phyloP scores from a whole-genome alignment of 1,140 invertebrate genomes.

The Heliconius himera region DNA sequence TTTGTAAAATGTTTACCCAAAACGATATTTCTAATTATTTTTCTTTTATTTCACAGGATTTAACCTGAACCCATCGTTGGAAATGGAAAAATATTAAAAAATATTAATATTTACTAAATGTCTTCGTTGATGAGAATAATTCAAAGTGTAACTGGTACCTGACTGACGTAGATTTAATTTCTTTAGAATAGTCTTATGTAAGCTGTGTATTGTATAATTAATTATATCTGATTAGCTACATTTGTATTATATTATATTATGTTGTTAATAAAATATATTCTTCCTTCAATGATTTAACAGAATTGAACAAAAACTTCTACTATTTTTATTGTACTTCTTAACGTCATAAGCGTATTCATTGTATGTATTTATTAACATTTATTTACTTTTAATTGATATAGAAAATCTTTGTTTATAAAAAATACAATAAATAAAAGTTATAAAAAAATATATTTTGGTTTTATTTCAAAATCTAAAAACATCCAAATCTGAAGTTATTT shows the following conservation, averaged over 20 bases:
- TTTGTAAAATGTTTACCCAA: conserved; percentile 18
- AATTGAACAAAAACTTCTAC: not conserved
- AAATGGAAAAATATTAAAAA: conserved; percentile 48
- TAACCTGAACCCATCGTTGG: conserved; percentile 48
- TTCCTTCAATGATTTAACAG: not conserved
- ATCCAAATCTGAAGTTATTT: not conserved
- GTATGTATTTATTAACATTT: not conserved
- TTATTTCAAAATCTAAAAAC: not conserved
- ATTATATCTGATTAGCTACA: not conserved
- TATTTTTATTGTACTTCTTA: not conserved
- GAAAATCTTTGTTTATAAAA: not conserved
- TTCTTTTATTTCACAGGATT: conserved; percentile 49
- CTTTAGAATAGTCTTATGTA: not conserved
- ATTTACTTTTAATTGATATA: not conserved
- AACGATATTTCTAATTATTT: not conserved
- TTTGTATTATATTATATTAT: not conserved
- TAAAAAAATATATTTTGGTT: not conserved
- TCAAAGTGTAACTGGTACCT: not conserved
- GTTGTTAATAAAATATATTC: not conserved
- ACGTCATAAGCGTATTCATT: not conserved
- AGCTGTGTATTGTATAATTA: not conserved
- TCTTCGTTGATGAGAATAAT: not conserved
- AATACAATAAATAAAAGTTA: not conserved
- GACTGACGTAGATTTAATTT: not conserved
- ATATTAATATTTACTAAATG: not conserved